phyloP scores from a whole-genome alignment of 2,888 invertebrate genomes.

The Strigamia maritima region DNA sequence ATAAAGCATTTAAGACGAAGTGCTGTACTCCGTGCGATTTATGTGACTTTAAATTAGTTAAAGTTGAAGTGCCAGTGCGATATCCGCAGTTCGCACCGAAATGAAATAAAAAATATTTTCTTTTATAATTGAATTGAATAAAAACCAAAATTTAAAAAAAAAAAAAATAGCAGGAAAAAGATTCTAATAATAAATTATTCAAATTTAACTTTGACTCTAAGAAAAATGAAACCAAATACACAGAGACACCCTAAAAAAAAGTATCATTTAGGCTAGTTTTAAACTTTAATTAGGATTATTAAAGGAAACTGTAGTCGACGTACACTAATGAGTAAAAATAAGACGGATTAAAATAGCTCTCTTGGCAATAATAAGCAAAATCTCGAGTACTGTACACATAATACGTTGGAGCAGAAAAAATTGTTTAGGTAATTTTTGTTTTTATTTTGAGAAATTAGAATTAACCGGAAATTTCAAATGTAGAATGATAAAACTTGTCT shows the following conservation, averaged over 20 bases:
- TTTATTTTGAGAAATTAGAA: neutral
- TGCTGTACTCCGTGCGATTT: neutral
- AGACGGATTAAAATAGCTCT: conserved; percentile 7
- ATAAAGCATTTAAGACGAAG: neutral
- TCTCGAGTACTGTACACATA: neutral
- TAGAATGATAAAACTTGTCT: neutral
- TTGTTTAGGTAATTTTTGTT: neutral
- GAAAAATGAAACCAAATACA: no score
- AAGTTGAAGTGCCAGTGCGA: neutral
- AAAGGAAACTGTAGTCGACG: conserved; percentile 10
- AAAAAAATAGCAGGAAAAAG: no score
- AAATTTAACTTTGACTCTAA: no score
- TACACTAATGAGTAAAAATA: conserved; percentile 15
- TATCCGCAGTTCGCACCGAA: neutral
- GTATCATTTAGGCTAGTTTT: neutral
- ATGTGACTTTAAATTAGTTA: neutral
- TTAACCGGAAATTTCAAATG: neutral
- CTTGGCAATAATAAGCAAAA: conserved; percentile 5
- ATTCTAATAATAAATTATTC: no score
- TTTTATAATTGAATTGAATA: neutral
- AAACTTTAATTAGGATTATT: neutral
- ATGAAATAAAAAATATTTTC: neutral
- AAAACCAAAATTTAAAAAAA: neutral
- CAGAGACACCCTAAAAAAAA: no score
- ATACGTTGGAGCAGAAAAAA: neutral